Base-by-base conservation (phyloP, 2,888 invertebrate genomes). In the Copidosoma aretas region DNA sequence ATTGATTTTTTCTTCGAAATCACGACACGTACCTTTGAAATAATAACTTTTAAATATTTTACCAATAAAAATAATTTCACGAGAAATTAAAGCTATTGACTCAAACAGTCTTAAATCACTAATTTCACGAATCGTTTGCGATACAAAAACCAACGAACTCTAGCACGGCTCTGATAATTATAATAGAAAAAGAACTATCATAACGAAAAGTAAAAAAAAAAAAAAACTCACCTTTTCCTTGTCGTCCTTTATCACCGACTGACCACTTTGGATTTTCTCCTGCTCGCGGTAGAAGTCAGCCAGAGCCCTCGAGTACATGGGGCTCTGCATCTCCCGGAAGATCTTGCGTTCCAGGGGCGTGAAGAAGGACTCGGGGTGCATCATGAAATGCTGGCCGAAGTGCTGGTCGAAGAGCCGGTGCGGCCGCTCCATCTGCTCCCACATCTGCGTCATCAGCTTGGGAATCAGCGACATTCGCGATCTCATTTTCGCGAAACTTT, bases 391-490 rank as follows among this genome's bases (percentile, higher is more conserved):
- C 32, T 32, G 43, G 62, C 93, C 93, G 79, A 93, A 93, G 79
- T 93, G 90, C 84, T 93, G 93, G 84, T 93, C 93, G 74, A 92
- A 80, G 57, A 93, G 87, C 49, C 91, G 88, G 60, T 91, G 91
- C 15, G 92, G 91, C 73, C 91, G 87, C 53, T 88, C 90, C 82
- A 88, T 87, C 79, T 93, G 92, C 80, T 93, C 92, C 92, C 92
- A 93, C 92, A 92, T 93, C 81, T 93, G 92, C 73, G 93, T 91
- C 85, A 91, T 92, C 84, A 92, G 86, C 84, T 93, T 86, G 72
- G 93, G 93, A 75, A 93, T 90, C 82, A 92, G 86, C 81, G 93
- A 92, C 93, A 93, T 93, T 87, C 88, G 73, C 12, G 67, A 68
- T 57, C 68, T 61, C 69, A 69, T 69, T 21, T 51, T 68, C n/a